phyloP scores from a whole-genome alignment of 2,113 vertebrate genomes.

The Xiphophorus maculatus region DNA sequence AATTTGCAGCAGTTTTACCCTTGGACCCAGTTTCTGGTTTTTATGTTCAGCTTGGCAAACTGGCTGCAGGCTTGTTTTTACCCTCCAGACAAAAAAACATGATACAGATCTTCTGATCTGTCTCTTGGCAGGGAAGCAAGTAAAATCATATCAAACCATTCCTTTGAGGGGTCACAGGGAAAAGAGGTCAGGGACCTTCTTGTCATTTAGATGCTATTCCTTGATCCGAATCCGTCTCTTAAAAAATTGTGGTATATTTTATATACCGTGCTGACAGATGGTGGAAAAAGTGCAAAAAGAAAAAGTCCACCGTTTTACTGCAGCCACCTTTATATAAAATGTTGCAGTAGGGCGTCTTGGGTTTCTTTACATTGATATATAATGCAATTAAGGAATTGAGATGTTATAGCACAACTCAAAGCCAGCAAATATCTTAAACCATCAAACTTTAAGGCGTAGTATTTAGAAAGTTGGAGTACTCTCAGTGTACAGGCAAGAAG shows the following conservation, averaged over 20 bases:
- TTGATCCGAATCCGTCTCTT: neutral
- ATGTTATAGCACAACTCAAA: neutral
- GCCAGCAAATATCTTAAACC: neutral
- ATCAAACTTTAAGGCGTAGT: neutral
- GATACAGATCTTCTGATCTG: conserved; percentile 15
- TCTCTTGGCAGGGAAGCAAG: conserved; percentile 6
- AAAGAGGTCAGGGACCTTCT: neutral
- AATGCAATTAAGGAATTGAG: neutral
- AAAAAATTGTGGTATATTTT: neutral
- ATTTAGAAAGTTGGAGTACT: neutral
- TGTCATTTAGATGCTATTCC: conserved; percentile 4
- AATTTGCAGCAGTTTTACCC: neutral
- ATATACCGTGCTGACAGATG: neutral
- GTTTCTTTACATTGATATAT: neutral
- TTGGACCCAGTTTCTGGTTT: conserved; percentile 2
- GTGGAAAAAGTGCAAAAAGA: neutral
- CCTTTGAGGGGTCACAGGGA: conserved; percentile 10
- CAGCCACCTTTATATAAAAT: neutral
- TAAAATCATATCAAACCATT: conserved; percentile 11
- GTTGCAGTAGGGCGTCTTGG: neutral
- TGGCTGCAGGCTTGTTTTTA: conserved; percentile 19
- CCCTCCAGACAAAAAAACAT: neutral
- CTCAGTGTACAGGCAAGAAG: no score
- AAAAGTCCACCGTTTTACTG: neutral
- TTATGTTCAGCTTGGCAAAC: conserved; percentile 14